A percentile compares a stretch with the other conserved stretches of the same genome.
These are phyloP conservation scores for Loris lydekkerianus DNA, from an alignment of 2,797 vertebrate species.

Conservation along the genomic window DNA sequence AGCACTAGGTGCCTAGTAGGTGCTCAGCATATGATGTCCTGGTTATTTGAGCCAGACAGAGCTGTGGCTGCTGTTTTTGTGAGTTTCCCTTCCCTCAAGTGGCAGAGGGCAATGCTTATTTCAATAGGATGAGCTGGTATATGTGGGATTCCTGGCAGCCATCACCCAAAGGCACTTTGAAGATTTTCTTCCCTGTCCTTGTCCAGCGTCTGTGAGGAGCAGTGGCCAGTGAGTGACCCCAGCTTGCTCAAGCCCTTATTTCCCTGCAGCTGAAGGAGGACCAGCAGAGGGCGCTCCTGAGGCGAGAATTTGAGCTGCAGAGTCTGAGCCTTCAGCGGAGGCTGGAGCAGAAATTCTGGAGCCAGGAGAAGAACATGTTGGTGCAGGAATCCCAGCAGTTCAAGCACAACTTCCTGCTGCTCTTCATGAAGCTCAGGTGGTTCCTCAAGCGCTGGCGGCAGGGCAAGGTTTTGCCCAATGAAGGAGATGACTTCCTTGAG, in stretches of 20 bases:
- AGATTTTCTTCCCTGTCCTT: background rate
- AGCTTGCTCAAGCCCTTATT: background rate
- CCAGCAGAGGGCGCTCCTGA: constrained; percentile 95
- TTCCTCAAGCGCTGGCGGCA: constrained; percentile 98
- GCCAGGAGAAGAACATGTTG: constrained; percentile 96
- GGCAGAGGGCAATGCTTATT: background rate
- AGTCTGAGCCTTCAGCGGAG: constrained; percentile 96
- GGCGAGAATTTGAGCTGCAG: constrained; percentile 97
- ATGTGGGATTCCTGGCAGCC: background rate
- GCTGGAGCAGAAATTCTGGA: constrained; percentile 97
- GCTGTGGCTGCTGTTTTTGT: background rate
- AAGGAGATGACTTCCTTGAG: constrained; percentile 95
- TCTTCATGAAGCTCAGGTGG: constrained; percentile 98
- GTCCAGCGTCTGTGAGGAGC: background rate
- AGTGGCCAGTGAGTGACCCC: background rate
- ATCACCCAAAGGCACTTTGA: background rate
- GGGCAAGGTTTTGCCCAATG: constrained; percentile 93
- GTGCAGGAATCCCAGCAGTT: constrained; percentile 98
- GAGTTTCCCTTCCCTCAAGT: background rate
- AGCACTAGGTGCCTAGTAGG: background rate
- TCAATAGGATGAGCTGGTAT: background rate
- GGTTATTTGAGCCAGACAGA: background rate
- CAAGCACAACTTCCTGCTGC: constrained; percentile 95
- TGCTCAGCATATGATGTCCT: background rate
- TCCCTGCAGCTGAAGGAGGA: constrained; percentile 94